Evolutionary conservation across 2,113 vertebrate genomes (phyloP).

Genomic region (Camarhynchus parvulus): DNA sequence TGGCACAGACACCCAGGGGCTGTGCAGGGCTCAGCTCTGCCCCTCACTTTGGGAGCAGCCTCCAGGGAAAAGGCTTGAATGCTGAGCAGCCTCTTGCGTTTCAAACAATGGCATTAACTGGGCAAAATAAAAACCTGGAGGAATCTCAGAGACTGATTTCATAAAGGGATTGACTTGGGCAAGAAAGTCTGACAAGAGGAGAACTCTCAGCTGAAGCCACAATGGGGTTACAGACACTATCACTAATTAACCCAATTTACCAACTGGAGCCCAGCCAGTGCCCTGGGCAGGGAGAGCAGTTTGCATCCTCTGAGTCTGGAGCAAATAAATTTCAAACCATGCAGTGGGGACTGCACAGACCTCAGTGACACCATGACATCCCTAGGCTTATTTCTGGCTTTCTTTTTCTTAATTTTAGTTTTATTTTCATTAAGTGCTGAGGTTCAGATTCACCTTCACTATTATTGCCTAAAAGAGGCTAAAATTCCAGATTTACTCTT

Average conservation of each 20-base stretch:
- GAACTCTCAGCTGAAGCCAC: not conserved
- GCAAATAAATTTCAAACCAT: not conserved
- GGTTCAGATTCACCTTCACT: not conserved
- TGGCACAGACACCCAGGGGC: not conserved
- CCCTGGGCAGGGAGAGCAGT: not conserved
- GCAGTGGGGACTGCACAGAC: not conserved
- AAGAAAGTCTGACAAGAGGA: not conserved
- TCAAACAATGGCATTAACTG: not conserved
- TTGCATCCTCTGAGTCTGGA: not conserved
- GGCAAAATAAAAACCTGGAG: not conserved
- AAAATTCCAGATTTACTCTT: not conserved
- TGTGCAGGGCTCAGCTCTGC: not conserved
- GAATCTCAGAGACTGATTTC: not conserved
- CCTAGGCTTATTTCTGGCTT: not conserved
- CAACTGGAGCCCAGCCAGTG: not conserved
- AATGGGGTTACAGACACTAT: not conserved
- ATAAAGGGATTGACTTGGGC: not conserved
- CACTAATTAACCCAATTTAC: slow-evolving; percentile 48
- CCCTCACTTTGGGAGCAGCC: not conserved
- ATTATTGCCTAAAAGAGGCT: not conserved
- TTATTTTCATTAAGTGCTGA: not conserved
- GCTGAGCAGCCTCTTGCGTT: not conserved
- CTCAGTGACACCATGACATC: not conserved
- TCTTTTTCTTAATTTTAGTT: rapidly evolving
- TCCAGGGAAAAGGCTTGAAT: not conserved